phyloP scores from a whole-genome alignment of 2,113 vertebrate species.

The Glareola pratincola region DNA sequence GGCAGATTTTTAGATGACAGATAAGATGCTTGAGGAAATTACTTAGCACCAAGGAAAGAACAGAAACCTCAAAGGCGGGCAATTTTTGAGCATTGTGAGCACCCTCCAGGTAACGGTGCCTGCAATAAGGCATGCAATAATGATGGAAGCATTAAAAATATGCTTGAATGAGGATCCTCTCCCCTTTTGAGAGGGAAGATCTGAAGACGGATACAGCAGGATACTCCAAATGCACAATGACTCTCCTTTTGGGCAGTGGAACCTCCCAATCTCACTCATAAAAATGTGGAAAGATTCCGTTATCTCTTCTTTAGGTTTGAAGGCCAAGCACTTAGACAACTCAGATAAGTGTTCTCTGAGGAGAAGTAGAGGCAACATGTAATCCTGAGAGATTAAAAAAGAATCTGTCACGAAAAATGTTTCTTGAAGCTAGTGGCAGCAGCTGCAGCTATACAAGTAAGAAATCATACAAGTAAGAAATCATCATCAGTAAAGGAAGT shows the following conservation, averaged over 20 bases:
- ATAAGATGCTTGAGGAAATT: not conserved
- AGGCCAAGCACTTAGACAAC: not conserved
- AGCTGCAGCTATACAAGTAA: not conserved
- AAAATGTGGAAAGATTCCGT: not conserved
- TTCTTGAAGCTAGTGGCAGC: not conserved
- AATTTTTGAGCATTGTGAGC: not conserved
- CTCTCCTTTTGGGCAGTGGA: not conserved
- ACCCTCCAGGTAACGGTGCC: not conserved
- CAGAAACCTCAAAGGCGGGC: not conserved
- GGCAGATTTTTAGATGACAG: not conserved
- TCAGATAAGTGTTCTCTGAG: not conserved
- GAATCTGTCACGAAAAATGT: not conserved
- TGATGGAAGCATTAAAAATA: not conserved
- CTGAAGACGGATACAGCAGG: rapidly evolving
- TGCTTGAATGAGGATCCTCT: not conserved
- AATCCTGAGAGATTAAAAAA: not conserved
- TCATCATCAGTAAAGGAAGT: not conserved
- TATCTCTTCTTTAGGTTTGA: not conserved
- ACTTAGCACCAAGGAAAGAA: not conserved
- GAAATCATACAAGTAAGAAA: not conserved
- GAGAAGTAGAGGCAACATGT: not conserved
- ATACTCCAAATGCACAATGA: not conserved
- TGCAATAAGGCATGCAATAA: not conserved
- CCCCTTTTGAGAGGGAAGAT: not conserved
- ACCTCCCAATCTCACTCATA: not conserved